phyloP scores from a whole-genome alignment of 2,797 vertebrate species.

The Sparidentex hasta region DNA sequence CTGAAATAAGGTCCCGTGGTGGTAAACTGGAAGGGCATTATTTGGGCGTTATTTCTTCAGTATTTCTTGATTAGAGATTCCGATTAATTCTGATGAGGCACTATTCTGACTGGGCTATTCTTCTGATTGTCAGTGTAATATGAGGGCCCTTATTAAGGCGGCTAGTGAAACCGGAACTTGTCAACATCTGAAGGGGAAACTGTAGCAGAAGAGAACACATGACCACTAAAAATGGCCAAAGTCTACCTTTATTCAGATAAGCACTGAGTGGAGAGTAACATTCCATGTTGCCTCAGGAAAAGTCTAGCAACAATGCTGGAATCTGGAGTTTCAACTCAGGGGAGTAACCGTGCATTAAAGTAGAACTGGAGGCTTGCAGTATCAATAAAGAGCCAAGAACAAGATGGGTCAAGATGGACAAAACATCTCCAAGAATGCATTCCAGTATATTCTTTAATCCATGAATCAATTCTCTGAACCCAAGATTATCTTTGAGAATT shows the following conservation, averaged over 20 bases:
- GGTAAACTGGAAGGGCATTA: no score
- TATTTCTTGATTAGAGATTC: no score
- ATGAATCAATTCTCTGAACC: neutral
- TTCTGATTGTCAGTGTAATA: no score
- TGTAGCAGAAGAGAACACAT: neutral
- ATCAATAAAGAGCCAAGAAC: neutral
- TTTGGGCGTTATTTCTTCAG: no score
- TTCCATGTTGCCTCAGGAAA: neutral
- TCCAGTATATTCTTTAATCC: neutral
- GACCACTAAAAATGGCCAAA: neutral
- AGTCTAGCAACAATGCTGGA: neutral
- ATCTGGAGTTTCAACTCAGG: neutral
- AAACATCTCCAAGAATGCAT: neutral
- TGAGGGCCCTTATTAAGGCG: no score
- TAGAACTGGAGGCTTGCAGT: neutral
- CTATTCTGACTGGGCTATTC: no score
- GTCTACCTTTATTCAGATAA: slow-evolving; percentile 11
- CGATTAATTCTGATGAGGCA: no score
- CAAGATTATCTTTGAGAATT: neutral
- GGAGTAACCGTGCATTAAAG: neutral
- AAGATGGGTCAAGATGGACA: neutral
- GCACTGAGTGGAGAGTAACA: neutral
- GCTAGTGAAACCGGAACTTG: neutral
- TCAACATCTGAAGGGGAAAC: neutral
- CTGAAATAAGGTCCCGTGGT: no score